Percentiles rank a stretch among this genome's conserved stretches.
Evolutionary conservation across 2,797 vertebrate species (phyloP).

Genomic region (Dendrocincla tyrannina): DNA sequence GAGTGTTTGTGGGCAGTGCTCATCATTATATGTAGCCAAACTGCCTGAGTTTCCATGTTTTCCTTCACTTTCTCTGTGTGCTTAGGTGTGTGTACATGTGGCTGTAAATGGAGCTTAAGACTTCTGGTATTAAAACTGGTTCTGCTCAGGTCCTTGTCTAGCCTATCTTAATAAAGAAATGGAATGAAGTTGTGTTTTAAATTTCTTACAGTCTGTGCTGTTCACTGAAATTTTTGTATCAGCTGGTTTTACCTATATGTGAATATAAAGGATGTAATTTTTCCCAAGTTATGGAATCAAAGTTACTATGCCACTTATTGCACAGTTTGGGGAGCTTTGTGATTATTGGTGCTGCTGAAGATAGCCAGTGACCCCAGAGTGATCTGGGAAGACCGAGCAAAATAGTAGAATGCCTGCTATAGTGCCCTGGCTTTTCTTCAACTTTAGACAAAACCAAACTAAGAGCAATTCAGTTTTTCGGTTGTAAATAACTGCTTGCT

Average conservation of each 20-base stretch:
- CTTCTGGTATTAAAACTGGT: neutral
- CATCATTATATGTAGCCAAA: neutral
- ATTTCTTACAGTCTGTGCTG: neutral
- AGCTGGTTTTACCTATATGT: neutral
- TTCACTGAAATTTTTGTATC: neutral
- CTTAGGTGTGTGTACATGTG: accelerated
- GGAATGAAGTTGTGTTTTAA: neutral
- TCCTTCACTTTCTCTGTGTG: neutral
- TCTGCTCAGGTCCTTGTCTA: neutral
- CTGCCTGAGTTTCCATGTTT: neutral
- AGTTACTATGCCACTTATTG: neutral
- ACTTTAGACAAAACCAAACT: neutral
- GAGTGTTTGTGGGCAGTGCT: neutral
- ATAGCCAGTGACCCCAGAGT: neutral
- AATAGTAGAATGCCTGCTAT: neutral
- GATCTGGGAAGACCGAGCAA: neutral
- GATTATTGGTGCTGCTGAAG: neutral
- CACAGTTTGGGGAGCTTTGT: neutral
- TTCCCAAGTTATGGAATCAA: neutral
- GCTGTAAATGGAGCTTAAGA: neutral
- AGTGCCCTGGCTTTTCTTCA: neutral
- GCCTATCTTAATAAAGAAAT: neutral
- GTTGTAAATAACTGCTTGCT: neutral
- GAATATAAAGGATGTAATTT: neutral
- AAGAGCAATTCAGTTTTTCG: neutral